Percentiles rank a stretch among this genome's conserved stretches.
These are phyloP conservation scores for Cricetomys ansorgei DNA, from an alignment of 2,113 vertebrate species.

Conservation along the genomic window DNA sequence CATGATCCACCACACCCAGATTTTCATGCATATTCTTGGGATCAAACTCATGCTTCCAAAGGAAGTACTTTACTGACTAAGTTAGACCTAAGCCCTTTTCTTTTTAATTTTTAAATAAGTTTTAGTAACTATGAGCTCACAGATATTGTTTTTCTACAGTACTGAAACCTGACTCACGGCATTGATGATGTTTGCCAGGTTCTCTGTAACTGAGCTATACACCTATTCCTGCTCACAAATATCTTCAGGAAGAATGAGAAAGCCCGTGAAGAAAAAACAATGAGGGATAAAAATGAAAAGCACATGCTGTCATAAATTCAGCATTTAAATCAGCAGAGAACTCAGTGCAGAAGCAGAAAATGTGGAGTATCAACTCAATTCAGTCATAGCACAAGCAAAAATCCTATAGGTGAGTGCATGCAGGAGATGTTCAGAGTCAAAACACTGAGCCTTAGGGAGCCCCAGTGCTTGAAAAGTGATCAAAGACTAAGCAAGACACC, in stretches of 20 bases:
- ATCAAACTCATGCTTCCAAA: background rate
- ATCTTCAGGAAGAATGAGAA: background rate
- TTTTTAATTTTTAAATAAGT: background rate
- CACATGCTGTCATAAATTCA: background rate
- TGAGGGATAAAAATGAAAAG: background rate
- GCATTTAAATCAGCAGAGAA: background rate
- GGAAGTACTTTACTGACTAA: background rate
- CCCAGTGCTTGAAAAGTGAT: background rate
- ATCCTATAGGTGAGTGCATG: background rate
- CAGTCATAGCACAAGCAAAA: background rate
- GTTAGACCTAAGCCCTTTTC: background rate
- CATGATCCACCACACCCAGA: background rate
- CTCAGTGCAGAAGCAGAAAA: background rate
- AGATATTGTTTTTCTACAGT: background rate
- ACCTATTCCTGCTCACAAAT: background rate
- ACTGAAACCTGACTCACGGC: background rate
- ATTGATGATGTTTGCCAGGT: background rate
- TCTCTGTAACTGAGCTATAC: background rate
- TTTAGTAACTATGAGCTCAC: background rate
- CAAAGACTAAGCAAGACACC: background rate
- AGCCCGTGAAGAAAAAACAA: background rate
- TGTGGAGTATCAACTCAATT: background rate
- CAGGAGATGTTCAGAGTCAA: background rate
- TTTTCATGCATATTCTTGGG: background rate
- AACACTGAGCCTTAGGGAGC: background rate